Conservation (phyloP, 1,140 invertebrate species). For the Drosophila serrata region DNA sequence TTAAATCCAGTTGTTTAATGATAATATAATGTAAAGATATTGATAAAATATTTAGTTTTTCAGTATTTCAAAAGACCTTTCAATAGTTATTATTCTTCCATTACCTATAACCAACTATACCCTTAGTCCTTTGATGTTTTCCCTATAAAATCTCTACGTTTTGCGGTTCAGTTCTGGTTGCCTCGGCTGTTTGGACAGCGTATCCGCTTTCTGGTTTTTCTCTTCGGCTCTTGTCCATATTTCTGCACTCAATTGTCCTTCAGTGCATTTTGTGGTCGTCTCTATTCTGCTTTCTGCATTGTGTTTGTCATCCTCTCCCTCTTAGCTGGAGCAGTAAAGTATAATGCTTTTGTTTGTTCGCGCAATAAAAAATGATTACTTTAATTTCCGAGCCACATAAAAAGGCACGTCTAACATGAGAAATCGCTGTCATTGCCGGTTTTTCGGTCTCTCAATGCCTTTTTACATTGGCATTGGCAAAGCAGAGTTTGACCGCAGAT, state of each 20-base stretch:
- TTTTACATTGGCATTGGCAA: constrained; percentile 2
- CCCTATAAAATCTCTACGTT: neutral
- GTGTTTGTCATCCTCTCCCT: constrained; percentile 36
- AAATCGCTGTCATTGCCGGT: constrained; percentile 73
- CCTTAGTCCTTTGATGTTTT: neutral
- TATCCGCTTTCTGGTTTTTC: constrained; percentile 65
- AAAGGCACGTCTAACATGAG: constrained; percentile 77
- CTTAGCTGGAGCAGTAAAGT: constrained; percentile 60
- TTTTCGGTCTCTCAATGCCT: constrained; percentile 25
- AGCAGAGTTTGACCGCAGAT: constrained; percentile 28
- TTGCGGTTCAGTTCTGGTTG: constrained; percentile 28
- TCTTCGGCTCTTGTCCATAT: constrained; percentile 67
- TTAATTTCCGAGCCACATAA: constrained; percentile 77
- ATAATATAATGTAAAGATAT: neutral
- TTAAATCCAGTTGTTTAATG: no score
- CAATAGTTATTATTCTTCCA: neutral
- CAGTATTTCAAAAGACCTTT: neutral
- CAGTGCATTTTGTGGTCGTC: constrained; percentile 70
- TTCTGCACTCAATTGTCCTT: constrained; percentile 82
- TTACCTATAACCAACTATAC: neutral
- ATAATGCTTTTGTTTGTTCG: constrained; percentile 83
- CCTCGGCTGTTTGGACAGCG: constrained; percentile 56
- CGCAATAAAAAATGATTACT: constrained; percentile 83
- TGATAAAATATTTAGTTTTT: neutral
- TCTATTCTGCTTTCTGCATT: constrained; percentile 30